Conservation (phyloP, 2,113 vertebrate species). For the Leptobrachium leishanense region DNA sequence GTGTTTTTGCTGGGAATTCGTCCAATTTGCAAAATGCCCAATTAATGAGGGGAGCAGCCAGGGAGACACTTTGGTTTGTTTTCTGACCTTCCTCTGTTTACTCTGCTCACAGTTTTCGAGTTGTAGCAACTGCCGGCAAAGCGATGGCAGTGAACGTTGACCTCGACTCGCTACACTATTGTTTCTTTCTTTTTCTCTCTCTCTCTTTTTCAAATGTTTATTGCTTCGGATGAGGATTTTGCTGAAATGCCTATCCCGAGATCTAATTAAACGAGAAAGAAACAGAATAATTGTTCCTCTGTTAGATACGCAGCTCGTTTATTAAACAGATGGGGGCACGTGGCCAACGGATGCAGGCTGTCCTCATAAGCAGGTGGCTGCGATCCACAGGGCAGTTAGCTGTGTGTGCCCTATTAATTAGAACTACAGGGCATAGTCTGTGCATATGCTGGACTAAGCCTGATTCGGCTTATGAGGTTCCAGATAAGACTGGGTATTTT, state of each 20-base stretch:
- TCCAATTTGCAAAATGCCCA: slow-evolving; percentile 30
- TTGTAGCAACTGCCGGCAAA: slow-evolving; percentile 8
- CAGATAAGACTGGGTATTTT: slow-evolving; percentile 30
- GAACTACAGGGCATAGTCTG: slow-evolving; percentile 12
- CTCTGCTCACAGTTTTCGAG: slow-evolving; percentile 20
- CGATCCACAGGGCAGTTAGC: neutral
- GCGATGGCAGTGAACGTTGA: slow-evolving; percentile 29
- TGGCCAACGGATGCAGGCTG: slow-evolving; percentile 25
- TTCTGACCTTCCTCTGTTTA: slow-evolving; percentile 25
- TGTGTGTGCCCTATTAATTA: slow-evolving; percentile 30
- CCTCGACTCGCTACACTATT: slow-evolving; percentile 12
- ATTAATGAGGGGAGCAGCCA: slow-evolving; percentile 22
- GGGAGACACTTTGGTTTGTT: slow-evolving; percentile 21
- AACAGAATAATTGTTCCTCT: slow-evolving; percentile 29
- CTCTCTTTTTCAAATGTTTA: neutral
- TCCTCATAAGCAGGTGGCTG: slow-evolving; percentile 28
- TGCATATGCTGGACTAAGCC: slow-evolving; percentile 30
- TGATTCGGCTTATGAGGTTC: slow-evolving; percentile 13
- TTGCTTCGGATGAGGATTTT: slow-evolving; percentile 13
- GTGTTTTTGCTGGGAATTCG: slow-evolving; percentile 35
- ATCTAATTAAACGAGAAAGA: slow-evolving; percentile 43
- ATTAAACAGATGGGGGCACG: slow-evolving; percentile 38
- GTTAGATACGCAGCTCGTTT: slow-evolving; percentile 23
- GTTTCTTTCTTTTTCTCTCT: neutral
- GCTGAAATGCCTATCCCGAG: slow-evolving; percentile 14